A percentile compares a stretch with the other conserved stretches of the same genome.
Conservation (phyloP, 1,140 invertebrate genomes). For the Caenorhabditis elegans region WBcel235 BX284605.5:12499001-12499500, state of each 20-base stretch:
- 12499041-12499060: neutral
- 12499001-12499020: constrained; percentile 19
- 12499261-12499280: constrained; percentile 36
- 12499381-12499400: constrained; percentile 32
- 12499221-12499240: neutral
- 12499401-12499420: no score
- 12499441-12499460: no score
- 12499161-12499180: no score
- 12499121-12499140: neutral
- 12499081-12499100: neutral
- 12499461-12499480: no score
- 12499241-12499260: constrained; percentile 23
- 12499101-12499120: no score
- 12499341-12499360: constrained; percentile 40
- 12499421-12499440: no score
- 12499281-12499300: constrained; percentile 49
- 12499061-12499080: constrained; percentile 5
- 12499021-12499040: constrained; percentile 16
- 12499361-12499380: constrained; percentile 37
- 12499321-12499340: constrained; percentile 40
- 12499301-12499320: constrained; percentile 51
- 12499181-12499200: no score
- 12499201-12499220: no score
- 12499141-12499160: no score
- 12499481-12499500: no score